phyloP scores from a whole-genome alignment of 30 jellyfish, hydroid and myxozoan genomes.

The Hydra vulgaris region DNA sequence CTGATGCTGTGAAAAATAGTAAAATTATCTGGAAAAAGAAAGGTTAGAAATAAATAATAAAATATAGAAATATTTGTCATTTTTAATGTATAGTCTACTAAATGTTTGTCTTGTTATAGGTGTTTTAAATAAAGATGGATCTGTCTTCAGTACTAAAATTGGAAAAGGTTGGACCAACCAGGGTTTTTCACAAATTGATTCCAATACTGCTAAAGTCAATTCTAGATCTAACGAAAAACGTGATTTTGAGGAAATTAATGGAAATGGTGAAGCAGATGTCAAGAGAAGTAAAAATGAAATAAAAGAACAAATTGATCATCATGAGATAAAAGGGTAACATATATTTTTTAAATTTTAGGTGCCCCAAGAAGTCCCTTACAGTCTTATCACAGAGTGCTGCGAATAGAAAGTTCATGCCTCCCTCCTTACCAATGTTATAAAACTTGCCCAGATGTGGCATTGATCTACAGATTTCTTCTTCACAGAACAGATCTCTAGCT shows the following conservation, averaged over 20 bases:
- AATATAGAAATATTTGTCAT: background rate
- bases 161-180: conserved; percentile 18
- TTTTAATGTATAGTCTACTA: background rate
- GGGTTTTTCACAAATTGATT: conserved; percentile 11
- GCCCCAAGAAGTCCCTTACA: no score
- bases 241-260: background rate
- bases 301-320: background rate
- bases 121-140: background rate
- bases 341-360: no score
- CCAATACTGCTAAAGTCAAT: background rate
- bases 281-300: background rate
- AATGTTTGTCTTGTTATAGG: background rate
- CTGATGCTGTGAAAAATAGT: conserved; percentile 35
- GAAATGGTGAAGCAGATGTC: background rate
- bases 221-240: background rate
- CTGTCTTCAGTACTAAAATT: conserved; percentile 7
- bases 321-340: background rate
- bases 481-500: no score
- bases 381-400: no score
- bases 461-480: no score
- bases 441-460: no score
- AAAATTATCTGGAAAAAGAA: conserved; percentile 16
- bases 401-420: no score
- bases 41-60: background rate
- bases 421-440: no score